phyloP scores from a whole-genome alignment of 2,888 invertebrate genomes.

The Cylloceria caligata region DNA sequence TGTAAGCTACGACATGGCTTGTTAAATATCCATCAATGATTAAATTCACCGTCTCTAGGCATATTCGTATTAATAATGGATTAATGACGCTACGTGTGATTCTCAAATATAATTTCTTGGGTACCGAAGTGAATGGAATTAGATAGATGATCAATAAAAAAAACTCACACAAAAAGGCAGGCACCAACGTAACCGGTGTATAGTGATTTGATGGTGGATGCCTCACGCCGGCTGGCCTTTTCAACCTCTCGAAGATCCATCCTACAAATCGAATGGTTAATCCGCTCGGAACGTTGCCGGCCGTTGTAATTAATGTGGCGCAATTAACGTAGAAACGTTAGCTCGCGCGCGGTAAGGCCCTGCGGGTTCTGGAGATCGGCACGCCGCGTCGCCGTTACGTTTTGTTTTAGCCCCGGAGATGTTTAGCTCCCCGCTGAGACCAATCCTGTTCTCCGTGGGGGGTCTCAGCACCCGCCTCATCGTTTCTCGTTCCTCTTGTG shows the following conservation, averaged over 20 bases:
- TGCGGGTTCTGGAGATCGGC: slow-evolving; percentile 17
- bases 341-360: slow-evolving; percentile 71
- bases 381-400: slow-evolving; percentile 77
- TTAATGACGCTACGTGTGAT: slow-evolving; percentile 57
- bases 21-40: slow-evolving; percentile 53
- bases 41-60: not conserved
- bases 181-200: slow-evolving; percentile 3
- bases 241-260: slow-evolving; percentile 61
- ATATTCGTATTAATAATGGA: slow-evolving; percentile 56
- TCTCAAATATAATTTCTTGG: slow-evolving; percentile 54
- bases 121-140: slow-evolving; percentile 43
- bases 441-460: slow-evolving; percentile 82
- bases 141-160: slow-evolving; percentile 47
- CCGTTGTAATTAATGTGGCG: slow-evolving; percentile 83
- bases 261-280: slow-evolving; percentile 73
- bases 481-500: slow-evolving; percentile 57
- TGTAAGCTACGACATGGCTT: slow-evolving; percentile 19
- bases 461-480: slow-evolving; percentile 76
- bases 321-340: slow-evolving; percentile 82
- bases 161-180: slow-evolving; percentile 18
- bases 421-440: slow-evolving; percentile 84
- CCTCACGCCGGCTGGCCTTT: slow-evolving; percentile 55
- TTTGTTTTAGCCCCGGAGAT: slow-evolving; percentile 82
- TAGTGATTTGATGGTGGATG: slow-evolving; percentile 37
- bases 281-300: slow-evolving; percentile 76